phyloP scores from a whole-genome alignment of 2,113 vertebrate genomes.

The Scomber scombrus region DNA sequence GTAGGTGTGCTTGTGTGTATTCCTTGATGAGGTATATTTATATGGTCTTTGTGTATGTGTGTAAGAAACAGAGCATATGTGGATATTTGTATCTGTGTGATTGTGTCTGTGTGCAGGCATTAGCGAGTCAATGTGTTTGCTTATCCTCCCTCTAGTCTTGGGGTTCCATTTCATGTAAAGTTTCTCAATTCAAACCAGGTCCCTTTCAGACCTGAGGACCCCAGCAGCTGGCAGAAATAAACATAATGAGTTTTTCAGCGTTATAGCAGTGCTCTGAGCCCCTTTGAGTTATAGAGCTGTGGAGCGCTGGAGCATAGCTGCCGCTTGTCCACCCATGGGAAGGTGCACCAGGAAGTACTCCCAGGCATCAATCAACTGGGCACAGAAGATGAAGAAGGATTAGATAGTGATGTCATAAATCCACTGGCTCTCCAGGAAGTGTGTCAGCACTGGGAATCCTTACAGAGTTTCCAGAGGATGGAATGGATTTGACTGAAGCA shows the following conservation, averaged over 20 bases:
- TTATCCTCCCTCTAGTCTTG: slow-evolving; percentile 46
- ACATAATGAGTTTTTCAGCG: slow-evolving; percentile 81
- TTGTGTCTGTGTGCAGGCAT: slow-evolving; percentile 10
- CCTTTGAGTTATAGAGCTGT: slow-evolving; percentile 78
- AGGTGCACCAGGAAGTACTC: slow-evolving; percentile 68
- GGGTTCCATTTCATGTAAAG: slow-evolving; percentile 71
- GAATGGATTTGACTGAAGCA: slow-evolving; percentile 68
- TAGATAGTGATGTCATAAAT: slow-evolving; percentile 80
- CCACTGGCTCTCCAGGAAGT: slow-evolving; percentile 67
- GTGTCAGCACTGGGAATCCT: slow-evolving; percentile 71
- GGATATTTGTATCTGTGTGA: slow-evolving; percentile 40
- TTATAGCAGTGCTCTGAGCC: slow-evolving; percentile 65
- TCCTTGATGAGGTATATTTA: slow-evolving; percentile 39
- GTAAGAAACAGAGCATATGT: slow-evolving; percentile 36
- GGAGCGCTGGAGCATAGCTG: slow-evolving; percentile 55
- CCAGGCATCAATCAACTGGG: slow-evolving; percentile 62
- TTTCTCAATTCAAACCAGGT: slow-evolving; percentile 78
- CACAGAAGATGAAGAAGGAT: slow-evolving; percentile 69
- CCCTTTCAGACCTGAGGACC: slow-evolving; percentile 62
- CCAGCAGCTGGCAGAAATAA: slow-evolving; percentile 84
- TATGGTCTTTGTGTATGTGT: slow-evolving; percentile 36
- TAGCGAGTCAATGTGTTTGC: slow-evolving; percentile 50
- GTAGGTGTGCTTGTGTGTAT: slow-evolving; percentile 37
- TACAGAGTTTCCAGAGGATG: slow-evolving; percentile 64
- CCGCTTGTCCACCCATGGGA: slow-evolving; percentile 63